A percentile compares a stretch with the other conserved stretches of the same genome.
Evolutionary conservation across 35 echinoderm and acorn worm genomes (phyloP).

Genomic region (Heliocidaris erythrogramma): DNA sequence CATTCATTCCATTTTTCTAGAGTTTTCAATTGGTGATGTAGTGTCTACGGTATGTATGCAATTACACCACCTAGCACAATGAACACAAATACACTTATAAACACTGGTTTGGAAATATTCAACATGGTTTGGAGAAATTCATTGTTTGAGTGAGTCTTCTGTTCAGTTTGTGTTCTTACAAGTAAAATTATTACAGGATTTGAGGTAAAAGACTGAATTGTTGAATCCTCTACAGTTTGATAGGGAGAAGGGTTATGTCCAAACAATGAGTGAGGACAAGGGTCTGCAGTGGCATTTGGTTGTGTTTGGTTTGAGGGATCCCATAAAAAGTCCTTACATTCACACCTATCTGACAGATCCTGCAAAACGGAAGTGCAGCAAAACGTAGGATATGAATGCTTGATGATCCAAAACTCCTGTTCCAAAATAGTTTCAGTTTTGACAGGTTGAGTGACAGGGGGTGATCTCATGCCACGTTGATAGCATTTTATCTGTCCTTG

Average conservation of each 20-base stretch:
- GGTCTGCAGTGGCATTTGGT: background rate
- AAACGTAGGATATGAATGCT: background rate
- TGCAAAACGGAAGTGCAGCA: background rate
- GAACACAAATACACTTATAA: too few species aligned
- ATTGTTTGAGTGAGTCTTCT: too few species aligned
- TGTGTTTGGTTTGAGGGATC: background rate
- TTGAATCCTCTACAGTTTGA: too few species aligned
- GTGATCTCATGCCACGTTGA: background rate
- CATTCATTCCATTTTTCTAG: too few species aligned
- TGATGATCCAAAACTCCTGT: background rate
- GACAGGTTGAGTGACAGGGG: background rate
- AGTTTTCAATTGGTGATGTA: too few species aligned
- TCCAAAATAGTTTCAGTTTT: background rate
- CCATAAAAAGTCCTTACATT: background rate
- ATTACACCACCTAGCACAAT: too few species aligned
- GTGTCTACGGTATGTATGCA: too few species aligned
- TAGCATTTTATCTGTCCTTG: background rate
- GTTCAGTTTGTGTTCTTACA: too few species aligned
- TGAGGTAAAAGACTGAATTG: background rate
- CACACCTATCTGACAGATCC: background rate
- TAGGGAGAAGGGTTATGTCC: too few species aligned
- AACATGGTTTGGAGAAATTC: too few species aligned
- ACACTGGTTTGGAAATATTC: too few species aligned
- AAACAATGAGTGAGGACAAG: background rate
- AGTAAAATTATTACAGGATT: background rate